These are phyloP conservation scores for Clangula hyemalis DNA, from an alignment of 2,797 vertebrate species.

Conservation along the genomic window DNA sequence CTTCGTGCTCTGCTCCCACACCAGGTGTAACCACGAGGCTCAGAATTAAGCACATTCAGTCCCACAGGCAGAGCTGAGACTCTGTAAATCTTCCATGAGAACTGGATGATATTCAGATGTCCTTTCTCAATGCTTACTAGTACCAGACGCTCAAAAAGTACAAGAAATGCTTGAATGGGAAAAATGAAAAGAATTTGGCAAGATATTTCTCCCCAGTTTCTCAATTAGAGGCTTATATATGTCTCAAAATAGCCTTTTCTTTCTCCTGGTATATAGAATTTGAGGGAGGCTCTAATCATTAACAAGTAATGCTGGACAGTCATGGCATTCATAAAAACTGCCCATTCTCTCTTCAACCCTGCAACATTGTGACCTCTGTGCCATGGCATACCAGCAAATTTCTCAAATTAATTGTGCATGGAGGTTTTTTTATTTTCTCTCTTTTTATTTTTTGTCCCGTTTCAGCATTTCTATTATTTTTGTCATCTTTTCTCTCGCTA, in stretches of 20 bases:
- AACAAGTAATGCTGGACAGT: background rate
- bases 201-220: background rate
- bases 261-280: background rate
- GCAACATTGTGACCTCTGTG: background rate
- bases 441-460: background rate
- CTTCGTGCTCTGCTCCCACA: background rate
- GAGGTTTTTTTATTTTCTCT: background rate
- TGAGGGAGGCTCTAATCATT: background rate
- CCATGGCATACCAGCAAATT: background rate
- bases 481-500: background rate
- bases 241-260: background rate
- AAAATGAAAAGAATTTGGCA: background rate
- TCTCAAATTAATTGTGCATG: background rate
- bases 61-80: background rate
- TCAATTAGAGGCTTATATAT: background rate
- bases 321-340: background rate
- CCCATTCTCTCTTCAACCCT: background rate
- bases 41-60: background rate
- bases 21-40: background rate
- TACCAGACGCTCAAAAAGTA: background rate
- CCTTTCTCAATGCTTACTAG: background rate
- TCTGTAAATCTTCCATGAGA: background rate
- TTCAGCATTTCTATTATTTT: background rate
- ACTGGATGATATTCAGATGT: background rate
- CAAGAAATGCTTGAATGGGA: background rate